Conservation (phyloP, 2,113 vertebrate species). For the Sylvicapra grimmia region DNA sequence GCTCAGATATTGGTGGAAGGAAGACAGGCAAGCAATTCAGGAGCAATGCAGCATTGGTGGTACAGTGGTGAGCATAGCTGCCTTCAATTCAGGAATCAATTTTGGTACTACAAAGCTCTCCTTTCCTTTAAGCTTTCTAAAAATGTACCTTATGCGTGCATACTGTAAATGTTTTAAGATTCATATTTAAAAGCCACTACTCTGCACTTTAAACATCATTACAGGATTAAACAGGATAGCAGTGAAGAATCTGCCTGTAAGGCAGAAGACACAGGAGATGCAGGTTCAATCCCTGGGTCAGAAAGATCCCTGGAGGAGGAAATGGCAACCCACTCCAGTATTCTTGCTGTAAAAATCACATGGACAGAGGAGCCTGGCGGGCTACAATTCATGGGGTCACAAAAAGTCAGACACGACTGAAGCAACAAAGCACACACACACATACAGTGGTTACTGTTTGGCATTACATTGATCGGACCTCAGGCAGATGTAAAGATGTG, state of each 20-base stretch:
- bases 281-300: not conserved
- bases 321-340: not conserved
- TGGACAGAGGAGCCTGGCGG: not conserved
- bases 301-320: not conserved
- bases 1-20: not conserved
- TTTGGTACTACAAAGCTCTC: not conserved
- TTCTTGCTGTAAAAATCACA: not conserved
- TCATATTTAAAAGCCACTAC: not conserved
- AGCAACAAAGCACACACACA: not conserved
- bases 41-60: constrained; percentile 66
- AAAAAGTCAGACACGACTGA: not conserved
- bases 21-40: not conserved
- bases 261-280: not conserved
- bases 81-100: constrained; percentile 62
- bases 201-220: not conserved
- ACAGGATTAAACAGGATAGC: not conserved
- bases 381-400: not conserved
- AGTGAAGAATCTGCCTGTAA: not conserved
- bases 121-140: not conserved
- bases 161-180: not conserved
- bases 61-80: constrained; percentile 83
- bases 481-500: not conserved
- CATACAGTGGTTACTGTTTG: not conserved
- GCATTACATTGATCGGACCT: not conserved
- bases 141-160: not conserved